Percentiles rank a stretch among this genome's conserved stretches.
phyloP scores from a whole-genome alignment of 2,797 vertebrate species.

The Sebastes hubbsi region DNA sequence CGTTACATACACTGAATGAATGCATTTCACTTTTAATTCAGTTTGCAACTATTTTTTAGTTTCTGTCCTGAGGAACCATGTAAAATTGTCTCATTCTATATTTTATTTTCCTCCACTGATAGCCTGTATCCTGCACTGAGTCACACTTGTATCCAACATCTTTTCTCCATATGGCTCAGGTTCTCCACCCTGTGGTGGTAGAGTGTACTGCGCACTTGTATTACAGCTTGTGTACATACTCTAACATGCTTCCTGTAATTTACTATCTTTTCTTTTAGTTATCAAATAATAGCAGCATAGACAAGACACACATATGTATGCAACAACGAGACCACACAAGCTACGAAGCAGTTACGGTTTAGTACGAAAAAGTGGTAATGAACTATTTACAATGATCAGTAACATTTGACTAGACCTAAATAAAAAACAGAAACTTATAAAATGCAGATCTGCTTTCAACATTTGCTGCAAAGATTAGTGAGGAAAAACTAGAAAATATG shows the following conservation, averaged over 20 bases:
- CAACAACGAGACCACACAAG: constrained; percentile 9
- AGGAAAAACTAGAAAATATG: not conserved
- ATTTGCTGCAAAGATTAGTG: not conserved
- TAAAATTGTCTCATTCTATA: not conserved
- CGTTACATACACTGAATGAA: not conserved
- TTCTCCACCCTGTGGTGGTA: constrained; percentile 46
- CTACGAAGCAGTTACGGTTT: constrained; percentile 28
- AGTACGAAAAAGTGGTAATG: constrained; percentile 18
- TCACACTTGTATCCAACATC: not conserved
- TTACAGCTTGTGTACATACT: not conserved
- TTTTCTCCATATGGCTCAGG: constrained; percentile 9
- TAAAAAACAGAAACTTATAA: not conserved
- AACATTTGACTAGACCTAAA: not conserved
- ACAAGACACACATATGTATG: not conserved
- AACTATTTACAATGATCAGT: constrained; percentile 44
- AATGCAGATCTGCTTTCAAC: not conserved
- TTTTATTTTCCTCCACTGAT: not conserved
- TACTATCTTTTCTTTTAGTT: not conserved
- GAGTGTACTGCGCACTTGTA: not conserved
- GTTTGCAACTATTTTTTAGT: not conserved
- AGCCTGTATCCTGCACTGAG: not conserved
- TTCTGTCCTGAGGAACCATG: not conserved
- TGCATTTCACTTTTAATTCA: not conserved
- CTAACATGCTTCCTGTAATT: not conserved
- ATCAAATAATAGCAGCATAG: not conserved